Percentiles rank a stretch among this genome's conserved stretches.
phyloP scores from a whole-genome alignment of 2,113 vertebrate species.

The Ginglymostoma cirratum region DNA sequence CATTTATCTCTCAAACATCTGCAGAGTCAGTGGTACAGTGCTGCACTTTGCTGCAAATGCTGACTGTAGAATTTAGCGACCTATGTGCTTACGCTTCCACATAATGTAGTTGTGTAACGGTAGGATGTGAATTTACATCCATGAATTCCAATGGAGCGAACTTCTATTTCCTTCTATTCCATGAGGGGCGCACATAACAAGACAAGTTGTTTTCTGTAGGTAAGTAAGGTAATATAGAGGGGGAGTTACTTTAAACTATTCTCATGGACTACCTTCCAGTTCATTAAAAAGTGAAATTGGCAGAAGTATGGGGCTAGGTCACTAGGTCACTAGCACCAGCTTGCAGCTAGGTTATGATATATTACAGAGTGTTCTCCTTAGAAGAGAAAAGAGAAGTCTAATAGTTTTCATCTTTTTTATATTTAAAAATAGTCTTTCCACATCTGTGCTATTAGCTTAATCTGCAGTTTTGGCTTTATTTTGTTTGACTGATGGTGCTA shows the following conservation, averaged over 20 bases:
- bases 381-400: background rate
- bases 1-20: background rate
- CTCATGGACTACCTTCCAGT: background rate
- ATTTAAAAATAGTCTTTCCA: constrained; percentile 16
- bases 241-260: background rate
- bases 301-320: background rate
- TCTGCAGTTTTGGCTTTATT: constrained; percentile 25
- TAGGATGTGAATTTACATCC: background rate
- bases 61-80: background rate
- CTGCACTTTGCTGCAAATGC: background rate
- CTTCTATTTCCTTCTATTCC: background rate
- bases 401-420: background rate
- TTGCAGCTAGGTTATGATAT: background rate
- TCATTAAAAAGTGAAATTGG: background rate
- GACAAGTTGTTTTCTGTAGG: background rate
- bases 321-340: background rate
- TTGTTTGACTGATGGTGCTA: constrained; percentile 8
- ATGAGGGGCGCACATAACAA: background rate
- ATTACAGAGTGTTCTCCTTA: background rate
- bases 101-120: background rate
- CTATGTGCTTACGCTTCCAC: background rate
- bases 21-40: background rate
- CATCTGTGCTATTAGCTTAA: constrained; percentile 10
- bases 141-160: background rate
- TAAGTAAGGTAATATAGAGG: background rate